Percentiles rank a stretch among this genome's conserved stretches.
Conservation (phyloP, 2,113 vertebrate genomes). For the Paraplagusia blochii region DNA sequence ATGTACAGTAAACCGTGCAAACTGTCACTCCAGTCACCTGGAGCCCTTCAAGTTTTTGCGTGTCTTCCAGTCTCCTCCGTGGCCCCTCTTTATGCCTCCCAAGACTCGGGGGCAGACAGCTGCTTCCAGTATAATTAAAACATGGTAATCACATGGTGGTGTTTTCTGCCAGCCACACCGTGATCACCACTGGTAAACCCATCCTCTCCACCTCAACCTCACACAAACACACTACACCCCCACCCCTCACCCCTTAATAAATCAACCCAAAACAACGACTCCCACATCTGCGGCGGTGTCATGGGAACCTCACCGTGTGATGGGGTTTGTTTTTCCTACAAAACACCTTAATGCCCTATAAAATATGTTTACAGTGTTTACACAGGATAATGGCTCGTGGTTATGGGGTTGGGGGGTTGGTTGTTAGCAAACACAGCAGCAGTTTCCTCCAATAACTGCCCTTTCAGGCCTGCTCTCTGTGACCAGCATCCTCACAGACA, state of each 20-base stretch:
- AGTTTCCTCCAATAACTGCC: constrained; percentile 22
- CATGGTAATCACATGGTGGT: constrained; percentile 34
- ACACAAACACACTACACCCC: background rate
- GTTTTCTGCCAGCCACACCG: constrained; percentile 10
- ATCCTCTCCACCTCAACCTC: constrained; percentile 33
- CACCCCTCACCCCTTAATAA: constrained; percentile 31
- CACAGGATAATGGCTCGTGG: constrained; percentile 52
- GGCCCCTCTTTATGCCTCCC: constrained; percentile 9
- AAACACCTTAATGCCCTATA: constrained; percentile 56
- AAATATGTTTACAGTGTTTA: constrained; percentile 59
- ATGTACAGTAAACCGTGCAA: constrained; percentile 30
- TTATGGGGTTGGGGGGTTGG: constrained; percentile 37
- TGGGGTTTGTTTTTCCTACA: constrained; percentile 56
- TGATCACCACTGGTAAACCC: constrained; percentile 21
- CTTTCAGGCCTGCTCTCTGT: constrained; percentile 13
- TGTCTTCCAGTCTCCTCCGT: constrained; percentile 10
- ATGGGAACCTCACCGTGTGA: constrained; percentile 39
- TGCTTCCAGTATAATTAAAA: constrained; percentile 42
- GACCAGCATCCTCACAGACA: background rate
- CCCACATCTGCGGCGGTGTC: constrained; percentile 37
- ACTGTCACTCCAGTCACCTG: constrained; percentile 10
- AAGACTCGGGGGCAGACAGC: constrained; percentile 25
- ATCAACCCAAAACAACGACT: constrained; percentile 56
- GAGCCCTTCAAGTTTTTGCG: constrained; percentile 9
- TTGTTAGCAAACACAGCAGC: constrained; percentile 31